Percentiles rank a stretch among this genome's conserved stretches.
These are phyloP conservation scores for Euplexia lucipara DNA, from an alignment of 2,888 invertebrate genomes.

Conservation along the genomic window DNA sequence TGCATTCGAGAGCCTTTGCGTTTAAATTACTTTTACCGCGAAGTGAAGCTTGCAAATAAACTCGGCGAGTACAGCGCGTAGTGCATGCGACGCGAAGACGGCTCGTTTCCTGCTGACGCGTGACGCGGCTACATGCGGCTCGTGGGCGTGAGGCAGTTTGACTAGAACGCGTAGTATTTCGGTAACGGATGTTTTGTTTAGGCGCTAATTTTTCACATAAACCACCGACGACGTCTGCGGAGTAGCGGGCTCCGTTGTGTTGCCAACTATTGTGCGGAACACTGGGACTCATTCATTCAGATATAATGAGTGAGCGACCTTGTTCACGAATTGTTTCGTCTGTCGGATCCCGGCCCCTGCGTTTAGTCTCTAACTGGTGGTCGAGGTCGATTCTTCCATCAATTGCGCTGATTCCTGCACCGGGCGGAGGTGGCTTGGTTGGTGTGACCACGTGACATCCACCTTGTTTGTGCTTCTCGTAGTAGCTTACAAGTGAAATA, in stretches of 20 bases:
- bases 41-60: slow-evolving; percentile 21
- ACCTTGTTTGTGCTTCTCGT: neutral
- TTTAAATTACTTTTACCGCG: slow-evolving; percentile 10
- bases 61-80: neutral
- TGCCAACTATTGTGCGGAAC: slow-evolving; percentile 38
- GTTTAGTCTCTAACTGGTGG: slow-evolving; percentile 48
- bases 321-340: slow-evolving; percentile 68
- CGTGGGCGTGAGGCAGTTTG: slow-evolving; percentile 4
- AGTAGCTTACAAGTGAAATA: slow-evolving; percentile 47
- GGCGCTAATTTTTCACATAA: slow-evolving; percentile 46
- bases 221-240: slow-evolving; percentile 33
- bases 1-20: slow-evolving; percentile 28
- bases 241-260: slow-evolving; percentile 15
- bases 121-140: neutral
- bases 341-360: slow-evolving; percentile 53
- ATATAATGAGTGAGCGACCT: slow-evolving; percentile 62
- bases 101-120: slow-evolving; percentile 4
- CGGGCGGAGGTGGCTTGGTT: slow-evolving; percentile 14
- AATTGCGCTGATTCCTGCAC: slow-evolving; percentile 53
- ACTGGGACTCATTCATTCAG: slow-evolving; percentile 45
- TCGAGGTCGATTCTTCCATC: slow-evolving; percentile 56
- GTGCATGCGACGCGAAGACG: slow-evolving; percentile 15
- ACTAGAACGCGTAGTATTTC: slow-evolving; percentile 45
- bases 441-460: slow-evolving; percentile 11
- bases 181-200: slow-evolving; percentile 66